Evolutionary conservation across 2,113 vertebrate species (phyloP), one percentile per base, ranked within the genome.

Genomic region (Canis aureus): DNA sequence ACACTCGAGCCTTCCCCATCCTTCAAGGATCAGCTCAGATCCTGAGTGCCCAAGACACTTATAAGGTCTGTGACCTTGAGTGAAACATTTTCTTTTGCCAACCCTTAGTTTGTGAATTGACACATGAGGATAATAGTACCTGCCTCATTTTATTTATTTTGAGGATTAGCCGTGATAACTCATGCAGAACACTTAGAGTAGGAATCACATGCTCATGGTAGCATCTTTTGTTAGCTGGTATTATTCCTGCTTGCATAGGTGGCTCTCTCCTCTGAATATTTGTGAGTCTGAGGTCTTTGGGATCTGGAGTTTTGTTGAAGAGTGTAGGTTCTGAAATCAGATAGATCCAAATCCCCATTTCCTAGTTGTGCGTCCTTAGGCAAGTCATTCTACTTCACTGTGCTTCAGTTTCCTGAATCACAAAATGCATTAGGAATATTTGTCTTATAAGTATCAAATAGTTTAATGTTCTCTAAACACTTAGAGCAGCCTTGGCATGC

Each of bases 371-470:
- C 53, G 1, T 89, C 51, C 73, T 87, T 55, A 64, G 55, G 49
- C 25, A 27, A 13, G 62, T 53, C 49, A 38, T 23, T 78, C 87
- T 78, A 4, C 59, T 20, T 53, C 19, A 76, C 79, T 86, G 29
- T 87, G 89, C 81, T 76, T 91, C 64, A 35, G 62, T 79, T 93
- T 73, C 35, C 53, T 59, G 43, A 32, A 32, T n/a, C 12, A 32
- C 60, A 38, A 95, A 83, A 49, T 79, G 15, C 53, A 43, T 8
- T 25, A 22, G 19, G 57, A 22, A 66, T 38, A 60, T 71, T 43
- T 90, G 29, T 20, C 79, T 83, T 74, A n/a, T 15, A 35, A 57
- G 20, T 67, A 62, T 95, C 1, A 8, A 60, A 55, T 43, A 51
- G 57, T 43, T 73, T 35, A 38, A 71, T 55, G 38, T 38, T 87